Evolutionary conservation across 2,888 invertebrate species (phyloP).

Genomic region (Eueremaeus valkanovi): DNA sequence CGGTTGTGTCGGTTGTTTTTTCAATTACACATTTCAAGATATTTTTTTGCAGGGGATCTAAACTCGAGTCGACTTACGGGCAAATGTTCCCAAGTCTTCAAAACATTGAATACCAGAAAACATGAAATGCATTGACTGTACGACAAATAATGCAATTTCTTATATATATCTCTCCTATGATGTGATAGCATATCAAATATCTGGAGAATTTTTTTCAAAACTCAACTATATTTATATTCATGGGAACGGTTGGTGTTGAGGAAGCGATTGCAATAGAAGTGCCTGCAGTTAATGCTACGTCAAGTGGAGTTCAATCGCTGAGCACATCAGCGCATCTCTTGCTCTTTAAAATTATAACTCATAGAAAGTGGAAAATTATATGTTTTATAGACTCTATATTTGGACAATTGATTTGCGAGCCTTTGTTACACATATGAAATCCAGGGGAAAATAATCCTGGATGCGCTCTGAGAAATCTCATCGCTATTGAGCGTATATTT

Average conservation of each 20-base stretch:
- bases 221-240: background rate
- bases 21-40: background rate
- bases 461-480: background rate
- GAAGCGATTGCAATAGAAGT: conserved; percentile 11
- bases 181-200: conserved; percentile 30
- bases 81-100: background rate
- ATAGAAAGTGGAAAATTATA: conserved; percentile 36
- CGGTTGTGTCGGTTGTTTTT: background rate
- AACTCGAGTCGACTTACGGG: background rate
- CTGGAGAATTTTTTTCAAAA: conserved; percentile 9
- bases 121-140: background rate
- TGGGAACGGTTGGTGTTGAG: conserved; percentile 1
- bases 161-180: conserved; percentile 7
- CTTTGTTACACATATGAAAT: conserved; percentile 13
- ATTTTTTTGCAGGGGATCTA: background rate
- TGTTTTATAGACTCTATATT: conserved; percentile 13
- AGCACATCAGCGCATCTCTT: conserved; percentile 30
- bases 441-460: background rate
- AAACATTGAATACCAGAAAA: background rate
- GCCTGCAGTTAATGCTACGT: background rate
- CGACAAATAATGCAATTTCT: conserved; percentile 29
- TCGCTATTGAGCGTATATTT: conserved; percentile 8
- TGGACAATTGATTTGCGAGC: conserved; percentile 25
- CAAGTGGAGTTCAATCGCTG: background rate
- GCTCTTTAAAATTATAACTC: conserved; percentile 18